These are phyloP conservation scores for Ammodytes marinus DNA, from an alignment of 2,113 vertebrate species.

Conservation along the genomic window DNA sequence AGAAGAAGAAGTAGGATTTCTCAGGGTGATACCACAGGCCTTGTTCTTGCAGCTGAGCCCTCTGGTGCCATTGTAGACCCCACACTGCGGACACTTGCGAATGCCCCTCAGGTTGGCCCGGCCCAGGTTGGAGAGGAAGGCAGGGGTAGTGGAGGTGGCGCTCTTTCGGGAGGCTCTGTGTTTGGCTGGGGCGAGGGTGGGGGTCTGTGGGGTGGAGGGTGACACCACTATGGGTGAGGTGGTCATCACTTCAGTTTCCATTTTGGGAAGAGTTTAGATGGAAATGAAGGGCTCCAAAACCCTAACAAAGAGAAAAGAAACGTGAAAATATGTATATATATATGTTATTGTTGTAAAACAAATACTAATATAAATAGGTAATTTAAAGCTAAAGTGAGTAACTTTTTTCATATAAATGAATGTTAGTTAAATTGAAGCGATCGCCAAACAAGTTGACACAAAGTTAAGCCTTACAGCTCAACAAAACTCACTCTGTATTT, in stretches of 20 bases:
- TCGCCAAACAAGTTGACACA: too few species aligned
- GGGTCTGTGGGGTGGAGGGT: background rate
- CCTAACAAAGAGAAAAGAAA: background rate
- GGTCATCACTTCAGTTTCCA: constrained; percentile 67
- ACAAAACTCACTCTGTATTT: too few species aligned
- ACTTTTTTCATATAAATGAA: too few species aligned
- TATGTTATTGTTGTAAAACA: background rate
- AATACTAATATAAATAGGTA: background rate
- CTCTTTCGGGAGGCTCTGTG: constrained; percentile 81
- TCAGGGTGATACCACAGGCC: constrained; percentile 90
- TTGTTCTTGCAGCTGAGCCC: constrained; percentile 97
- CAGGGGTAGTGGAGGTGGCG: constrained; percentile 70
- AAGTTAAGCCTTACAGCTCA: too few species aligned
- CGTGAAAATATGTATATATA: too few species aligned
- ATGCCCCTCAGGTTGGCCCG: constrained; percentile 93
- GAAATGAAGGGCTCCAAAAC: constrained; percentile 5
- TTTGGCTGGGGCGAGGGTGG: constrained; percentile 45
- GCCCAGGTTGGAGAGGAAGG: constrained; percentile 93
- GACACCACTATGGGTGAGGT: constrained; percentile 44
- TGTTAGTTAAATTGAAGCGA: too few species aligned
- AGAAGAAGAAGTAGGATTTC: constrained; percentile 67
- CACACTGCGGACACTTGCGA: constrained; percentile 91
- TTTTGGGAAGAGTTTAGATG: constrained; percentile 13
- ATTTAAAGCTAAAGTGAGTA: too few species aligned
- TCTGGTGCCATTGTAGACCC: constrained; percentile 93